Percentiles rank a stretch among this genome's conserved stretches.
phyloP scores from a whole-genome alignment of 1,140 invertebrate genomes.

The Zophobas morio region DNA sequence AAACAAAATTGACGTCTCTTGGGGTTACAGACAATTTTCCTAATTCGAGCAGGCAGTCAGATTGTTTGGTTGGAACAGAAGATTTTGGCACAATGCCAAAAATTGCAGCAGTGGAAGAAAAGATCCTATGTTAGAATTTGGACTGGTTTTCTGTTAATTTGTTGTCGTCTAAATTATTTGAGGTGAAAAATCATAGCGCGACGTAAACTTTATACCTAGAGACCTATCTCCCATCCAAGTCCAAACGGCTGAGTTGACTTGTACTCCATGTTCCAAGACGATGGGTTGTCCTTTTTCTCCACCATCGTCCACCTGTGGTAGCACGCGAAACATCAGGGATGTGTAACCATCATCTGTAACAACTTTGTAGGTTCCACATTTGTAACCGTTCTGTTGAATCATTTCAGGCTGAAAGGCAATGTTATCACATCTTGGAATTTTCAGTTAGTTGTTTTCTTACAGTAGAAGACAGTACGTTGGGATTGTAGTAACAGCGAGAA shows the following conservation, averaged over 20 bases:
- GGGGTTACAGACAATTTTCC: too few relatives aligned
- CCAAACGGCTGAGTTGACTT: constrained; percentile 1
- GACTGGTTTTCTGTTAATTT: too few relatives aligned
- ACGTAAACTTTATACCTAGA: too few relatives aligned
- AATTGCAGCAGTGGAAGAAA: too few relatives aligned
- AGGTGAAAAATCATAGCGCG: too few relatives aligned
- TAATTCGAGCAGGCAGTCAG: too few relatives aligned
- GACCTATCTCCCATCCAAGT: background rate
- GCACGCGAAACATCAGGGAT: constrained; percentile 1
- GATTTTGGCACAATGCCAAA: too few relatives aligned
- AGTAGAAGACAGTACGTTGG: background rate
- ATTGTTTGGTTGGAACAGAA: too few relatives aligned
- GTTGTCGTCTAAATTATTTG: too few relatives aligned
- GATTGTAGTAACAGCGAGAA: background rate
- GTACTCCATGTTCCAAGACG: constrained; percentile 1
- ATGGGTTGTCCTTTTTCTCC: constrained; percentile 5
- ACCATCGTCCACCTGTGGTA: background rate
- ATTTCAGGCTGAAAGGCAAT: constrained; percentile 2
- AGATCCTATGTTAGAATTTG: too few relatives aligned
- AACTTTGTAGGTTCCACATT: background rate
- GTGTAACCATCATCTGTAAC: background rate
- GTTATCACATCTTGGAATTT: too few relatives aligned
- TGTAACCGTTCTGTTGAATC: constrained; percentile 2
- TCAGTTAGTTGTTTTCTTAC: background rate
- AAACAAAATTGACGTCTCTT: too few relatives aligned